phyloP scores from a whole-genome alignment of 1,140 invertebrate genomes.

The Formica selysi region DNA sequence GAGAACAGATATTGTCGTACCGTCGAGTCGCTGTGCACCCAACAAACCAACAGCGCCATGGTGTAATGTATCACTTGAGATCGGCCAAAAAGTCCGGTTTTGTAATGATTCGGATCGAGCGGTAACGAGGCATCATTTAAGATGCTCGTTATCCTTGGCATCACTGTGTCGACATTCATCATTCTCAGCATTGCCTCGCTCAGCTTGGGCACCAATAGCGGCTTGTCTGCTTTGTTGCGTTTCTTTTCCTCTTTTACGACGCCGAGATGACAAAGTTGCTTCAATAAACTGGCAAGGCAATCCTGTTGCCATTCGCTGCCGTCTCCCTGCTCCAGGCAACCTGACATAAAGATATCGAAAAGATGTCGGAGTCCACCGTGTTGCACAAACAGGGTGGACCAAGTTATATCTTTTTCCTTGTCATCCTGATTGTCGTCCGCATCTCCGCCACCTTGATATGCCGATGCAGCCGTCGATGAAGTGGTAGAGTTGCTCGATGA shows the following conservation, averaged over 20 bases:
- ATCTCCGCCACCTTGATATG: conserved; percentile 83
- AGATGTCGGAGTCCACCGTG: conserved; percentile 95
- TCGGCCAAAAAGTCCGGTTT: conserved; percentile 95
- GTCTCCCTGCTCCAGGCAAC: conserved; percentile 88
- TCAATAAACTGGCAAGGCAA: conserved; percentile 94
- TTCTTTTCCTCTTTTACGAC: conserved; percentile 88
- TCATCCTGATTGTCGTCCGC: conserved; percentile 79
- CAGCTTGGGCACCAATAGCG: conserved; percentile 89
- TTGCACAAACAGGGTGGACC: conserved; percentile 94
- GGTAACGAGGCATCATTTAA: conserved; percentile 94
- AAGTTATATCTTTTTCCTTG: conserved; percentile 84
- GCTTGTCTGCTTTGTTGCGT: conserved; percentile 87
- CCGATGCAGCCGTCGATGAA: conserved; percentile 69
- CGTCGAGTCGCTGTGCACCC: conserved; percentile 92
- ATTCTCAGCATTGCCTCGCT: conserved; percentile 92
- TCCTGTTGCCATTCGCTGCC: conserved; percentile 97
- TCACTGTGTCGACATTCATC: conserved; percentile 93
- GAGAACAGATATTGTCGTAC: conserved; percentile 90
- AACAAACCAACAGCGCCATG: conserved; percentile 93
- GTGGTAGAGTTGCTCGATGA: conserved; percentile 46
- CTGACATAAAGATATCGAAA: conserved; percentile 97
- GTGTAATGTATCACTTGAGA: conserved; percentile 94
- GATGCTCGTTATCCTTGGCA: conserved; percentile 94
- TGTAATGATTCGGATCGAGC: conserved; percentile 93
- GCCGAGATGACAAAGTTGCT: conserved; percentile 94